A percentile compares a stretch with the other conserved stretches of the same genome.
phyloP scores from a whole-genome alignment of 30 jellyfish, hydroid and myxozoan species.

The Hydractinia echinata region DNA sequence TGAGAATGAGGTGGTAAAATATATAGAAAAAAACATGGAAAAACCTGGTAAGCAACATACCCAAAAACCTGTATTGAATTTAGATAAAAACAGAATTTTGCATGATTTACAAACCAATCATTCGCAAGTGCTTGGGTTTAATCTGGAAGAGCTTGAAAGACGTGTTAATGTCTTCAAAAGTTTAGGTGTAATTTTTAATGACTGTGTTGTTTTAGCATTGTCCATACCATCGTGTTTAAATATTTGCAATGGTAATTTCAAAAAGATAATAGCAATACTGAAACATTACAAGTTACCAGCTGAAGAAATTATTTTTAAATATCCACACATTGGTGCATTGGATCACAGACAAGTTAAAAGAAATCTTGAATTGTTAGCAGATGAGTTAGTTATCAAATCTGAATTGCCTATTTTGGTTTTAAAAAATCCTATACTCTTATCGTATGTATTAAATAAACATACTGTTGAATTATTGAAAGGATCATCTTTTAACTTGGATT shows the following conservation, averaged over 20 bases:
- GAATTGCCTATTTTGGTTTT: not conserved
- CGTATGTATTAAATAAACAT: not conserved
- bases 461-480: conserved; percentile 3
- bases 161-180: conserved; percentile 4
- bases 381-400: not conserved
- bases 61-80: not conserved
- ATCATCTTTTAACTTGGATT: not conserved
- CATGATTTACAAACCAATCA: conserved; percentile 11
- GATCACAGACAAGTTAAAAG: conserved; percentile 12
- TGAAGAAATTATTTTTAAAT: not conserved
- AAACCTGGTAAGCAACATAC: not conserved
- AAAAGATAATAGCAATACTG: not conserved
- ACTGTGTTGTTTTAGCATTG: conserved; percentile 5
- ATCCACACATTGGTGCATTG: conserved; percentile 17
- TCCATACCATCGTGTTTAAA: conserved; percentile 20
- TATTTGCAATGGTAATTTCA: conserved; percentile 6
- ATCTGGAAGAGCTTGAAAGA: not conserved
- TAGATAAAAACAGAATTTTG: not conserved
- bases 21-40: not conserved
- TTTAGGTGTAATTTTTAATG: not conserved
- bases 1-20: not conserved
- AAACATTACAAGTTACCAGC: conserved; percentile 3
- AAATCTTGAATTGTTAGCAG: conserved; percentile 13
- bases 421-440: conserved; percentile 1
- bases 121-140: conserved; percentile 16